These are phyloP conservation scores for Drosophila bunnanda DNA, from an alignment of 2,888 invertebrate genomes.

Conservation along the genomic window DNA sequence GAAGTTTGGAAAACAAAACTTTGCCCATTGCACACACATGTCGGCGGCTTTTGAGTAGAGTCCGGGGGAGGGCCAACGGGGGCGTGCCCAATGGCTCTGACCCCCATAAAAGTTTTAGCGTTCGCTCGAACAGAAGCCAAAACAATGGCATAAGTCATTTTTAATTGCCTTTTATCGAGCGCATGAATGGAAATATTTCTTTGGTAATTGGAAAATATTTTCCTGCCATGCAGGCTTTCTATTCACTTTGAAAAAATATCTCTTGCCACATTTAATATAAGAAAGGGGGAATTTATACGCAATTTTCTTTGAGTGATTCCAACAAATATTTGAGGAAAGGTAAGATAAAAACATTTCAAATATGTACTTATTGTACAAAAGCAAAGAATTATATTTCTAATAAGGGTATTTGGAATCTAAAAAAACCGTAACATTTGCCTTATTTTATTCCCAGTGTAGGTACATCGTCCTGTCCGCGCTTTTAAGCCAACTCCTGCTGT, in stretches of 20 bases:
- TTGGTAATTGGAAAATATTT: constrained; percentile 73
- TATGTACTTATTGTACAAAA: no score
- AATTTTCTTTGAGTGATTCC: no score
- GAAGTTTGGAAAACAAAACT: constrained; percentile 23
- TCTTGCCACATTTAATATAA: background rate
- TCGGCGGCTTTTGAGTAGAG: constrained; percentile 6
- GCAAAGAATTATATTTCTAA: no score
- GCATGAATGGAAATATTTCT: constrained; percentile 55
- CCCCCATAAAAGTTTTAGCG: constrained; percentile 36
- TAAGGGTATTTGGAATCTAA: no score
- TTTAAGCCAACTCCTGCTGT: constrained; percentile 4
- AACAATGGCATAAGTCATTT: constrained; percentile 74
- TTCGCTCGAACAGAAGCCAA: constrained; percentile 47
- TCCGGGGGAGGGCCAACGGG: background rate
- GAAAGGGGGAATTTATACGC: no score
- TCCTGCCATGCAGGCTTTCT: constrained; percentile 31
- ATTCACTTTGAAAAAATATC: constrained; percentile 2
- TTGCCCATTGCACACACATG: constrained; percentile 36
- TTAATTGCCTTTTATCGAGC: constrained; percentile 76
- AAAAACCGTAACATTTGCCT: background rate
- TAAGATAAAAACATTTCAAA: no score
- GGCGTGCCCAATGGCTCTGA: constrained; percentile 18
- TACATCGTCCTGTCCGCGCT: background rate
- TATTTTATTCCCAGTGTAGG: background rate
- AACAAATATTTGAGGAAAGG: no score